phyloP scores from a whole-genome alignment of 2,113 vertebrate genomes.

The Parus major region DNA sequence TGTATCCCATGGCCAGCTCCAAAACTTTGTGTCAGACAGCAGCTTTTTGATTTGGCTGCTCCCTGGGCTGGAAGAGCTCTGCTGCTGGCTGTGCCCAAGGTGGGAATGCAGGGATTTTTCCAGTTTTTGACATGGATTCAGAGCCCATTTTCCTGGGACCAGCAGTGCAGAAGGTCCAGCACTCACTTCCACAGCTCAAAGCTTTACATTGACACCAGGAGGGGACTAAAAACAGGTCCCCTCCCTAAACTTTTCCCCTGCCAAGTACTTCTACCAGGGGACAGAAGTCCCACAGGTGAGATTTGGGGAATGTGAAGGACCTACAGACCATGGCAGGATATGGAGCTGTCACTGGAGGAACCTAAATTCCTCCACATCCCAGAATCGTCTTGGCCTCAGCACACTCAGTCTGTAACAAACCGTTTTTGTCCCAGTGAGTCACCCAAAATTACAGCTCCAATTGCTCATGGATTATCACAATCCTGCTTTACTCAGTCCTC shows the following conservation, averaged over 20 bases:
- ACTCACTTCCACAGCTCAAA: not conserved
- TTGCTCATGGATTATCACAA: not conserved
- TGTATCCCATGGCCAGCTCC: not conserved
- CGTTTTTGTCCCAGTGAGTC: not conserved
- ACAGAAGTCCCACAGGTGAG: not conserved
- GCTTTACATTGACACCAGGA: not conserved
- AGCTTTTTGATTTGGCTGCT: not conserved
- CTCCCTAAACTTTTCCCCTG: not conserved
- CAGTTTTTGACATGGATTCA: not conserved
- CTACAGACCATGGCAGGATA: not conserved
- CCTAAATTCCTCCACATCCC: not conserved
- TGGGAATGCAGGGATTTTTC: not conserved
- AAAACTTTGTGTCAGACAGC: not conserved
- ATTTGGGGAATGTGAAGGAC: not conserved
- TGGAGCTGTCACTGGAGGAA: not conserved
- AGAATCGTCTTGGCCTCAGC: rapidly evolving
- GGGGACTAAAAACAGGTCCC: not conserved
- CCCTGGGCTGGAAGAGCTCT: not conserved
- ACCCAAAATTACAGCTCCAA: not conserved
- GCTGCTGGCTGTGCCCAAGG: not conserved
- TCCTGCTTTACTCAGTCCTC: not conserved
- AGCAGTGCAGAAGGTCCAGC: not conserved
- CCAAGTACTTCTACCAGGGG: not conserved
- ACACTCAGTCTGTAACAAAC: not conserved
- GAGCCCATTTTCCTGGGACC: not conserved